These are phyloP conservation scores for Eueremaeus valkanovi DNA, from an alignment of 2,888 invertebrate species.

Conservation along the genomic window DNA sequence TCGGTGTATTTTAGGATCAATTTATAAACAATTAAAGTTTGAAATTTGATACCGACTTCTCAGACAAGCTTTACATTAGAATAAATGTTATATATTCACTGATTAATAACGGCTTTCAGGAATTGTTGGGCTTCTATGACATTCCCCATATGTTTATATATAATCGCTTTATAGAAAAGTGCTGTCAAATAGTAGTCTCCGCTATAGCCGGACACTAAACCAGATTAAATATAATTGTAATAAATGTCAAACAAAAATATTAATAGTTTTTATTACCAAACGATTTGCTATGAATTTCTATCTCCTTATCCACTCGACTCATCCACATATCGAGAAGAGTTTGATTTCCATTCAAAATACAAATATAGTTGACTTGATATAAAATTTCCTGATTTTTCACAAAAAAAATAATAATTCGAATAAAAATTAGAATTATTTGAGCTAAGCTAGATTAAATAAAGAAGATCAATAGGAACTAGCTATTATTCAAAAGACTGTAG, in stretches of 20 bases:
- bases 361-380: conserved; percentile 38
- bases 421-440: too few relatives aligned
- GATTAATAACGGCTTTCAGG: background rate
- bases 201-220: background rate
- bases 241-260: background rate
- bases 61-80: too few relatives aligned
- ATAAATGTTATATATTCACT: background rate
- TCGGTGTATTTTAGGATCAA: too few relatives aligned
- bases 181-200: conserved; percentile 13
- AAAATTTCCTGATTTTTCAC: conserved; percentile 39
- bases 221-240: background rate
- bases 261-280: conserved; percentile 30
- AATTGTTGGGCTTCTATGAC: conserved; percentile 10
- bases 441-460: background rate
- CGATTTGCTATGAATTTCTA: conserved; percentile 19
- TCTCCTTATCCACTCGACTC: conserved; percentile 31
- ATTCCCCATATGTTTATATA: conserved; percentile 21
- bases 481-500: too few relatives aligned
- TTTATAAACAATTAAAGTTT: too few relatives aligned
- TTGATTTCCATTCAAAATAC: conserved; percentile 22
- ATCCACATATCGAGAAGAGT: conserved; percentile 23
- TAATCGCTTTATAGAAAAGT: conserved; percentile 9
- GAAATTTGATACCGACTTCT: too few relatives aligned
- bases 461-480: too few relatives aligned
- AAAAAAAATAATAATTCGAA: background rate